These are phyloP conservation scores for Pangasius mekongensis DNA, from an alignment of 2,797 vertebrate genomes.

Conservation along the genomic window DNA sequence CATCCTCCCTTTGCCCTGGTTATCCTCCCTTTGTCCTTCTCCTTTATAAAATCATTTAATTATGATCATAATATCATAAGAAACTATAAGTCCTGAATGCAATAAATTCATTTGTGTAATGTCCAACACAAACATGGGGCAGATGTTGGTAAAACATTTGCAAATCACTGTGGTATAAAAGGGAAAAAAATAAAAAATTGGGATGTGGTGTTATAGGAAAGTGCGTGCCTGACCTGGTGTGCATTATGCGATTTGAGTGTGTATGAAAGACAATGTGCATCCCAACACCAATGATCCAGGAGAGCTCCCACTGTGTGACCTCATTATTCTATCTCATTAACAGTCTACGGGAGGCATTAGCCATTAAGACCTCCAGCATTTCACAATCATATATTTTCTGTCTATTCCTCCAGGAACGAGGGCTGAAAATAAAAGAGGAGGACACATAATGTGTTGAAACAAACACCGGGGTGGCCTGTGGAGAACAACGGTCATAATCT, in stretches of 20 bases:
- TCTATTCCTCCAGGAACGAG: neutral
- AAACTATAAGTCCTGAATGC: neutral
- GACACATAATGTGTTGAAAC: neutral
- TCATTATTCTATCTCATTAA: slow-evolving; percentile 52
- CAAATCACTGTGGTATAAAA: slow-evolving; percentile 1
- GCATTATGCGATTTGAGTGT: neutral
- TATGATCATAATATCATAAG: neutral
- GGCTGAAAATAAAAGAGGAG: slow-evolving; percentile 9
- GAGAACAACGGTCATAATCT: slow-evolving; percentile 40
- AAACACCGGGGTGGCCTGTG: slow-evolving; percentile 13
- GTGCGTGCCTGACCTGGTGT: too few species aligned
- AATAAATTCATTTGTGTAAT: neutral
- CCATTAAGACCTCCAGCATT: slow-evolving; percentile 38
- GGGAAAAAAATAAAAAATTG: neutral
- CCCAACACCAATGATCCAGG: slow-evolving; percentile 5
- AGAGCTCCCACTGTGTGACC: slow-evolving; percentile 1
- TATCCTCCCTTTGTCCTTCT: neutral
- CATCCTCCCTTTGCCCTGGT: neutral
- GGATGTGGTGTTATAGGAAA: neutral
- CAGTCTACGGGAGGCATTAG: slow-evolving; percentile 26
- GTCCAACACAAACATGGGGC: neutral
- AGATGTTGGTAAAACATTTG: neutral
- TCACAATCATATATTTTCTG: neutral
- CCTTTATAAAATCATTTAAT: neutral
- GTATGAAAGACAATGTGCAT: neutral